Conservation (phyloP, 2,113 vertebrate species). For the Hoplias malabaricus region DNA sequence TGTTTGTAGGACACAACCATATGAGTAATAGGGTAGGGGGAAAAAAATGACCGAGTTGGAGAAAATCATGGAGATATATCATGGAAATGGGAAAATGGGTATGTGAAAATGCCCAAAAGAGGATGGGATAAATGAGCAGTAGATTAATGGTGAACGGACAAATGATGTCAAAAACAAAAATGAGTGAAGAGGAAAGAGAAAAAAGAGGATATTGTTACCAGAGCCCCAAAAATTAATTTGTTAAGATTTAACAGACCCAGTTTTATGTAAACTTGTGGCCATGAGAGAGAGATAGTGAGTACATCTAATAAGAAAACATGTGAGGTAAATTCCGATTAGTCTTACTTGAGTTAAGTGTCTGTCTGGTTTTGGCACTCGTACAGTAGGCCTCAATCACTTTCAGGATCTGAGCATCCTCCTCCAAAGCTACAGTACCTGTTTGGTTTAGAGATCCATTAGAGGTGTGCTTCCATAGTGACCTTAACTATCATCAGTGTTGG, state of each 20-base stretch:
- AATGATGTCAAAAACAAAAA: constrained; percentile 30
- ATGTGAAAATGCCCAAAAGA: not conserved
- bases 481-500: not conserved
- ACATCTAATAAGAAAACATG: constrained; percentile 1
- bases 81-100: constrained; percentile 7
- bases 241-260: constrained; percentile 52
- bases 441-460: not conserved
- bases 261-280: constrained; percentile 12
- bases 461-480: not conserved
- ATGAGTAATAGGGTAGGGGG: constrained; percentile 71
- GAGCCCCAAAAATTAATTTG: constrained; percentile 56
- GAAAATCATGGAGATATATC: constrained; percentile 3
- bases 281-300: constrained; percentile 12
- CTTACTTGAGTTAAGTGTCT: constrained; percentile 99
- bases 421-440: constrained; percentile 93
- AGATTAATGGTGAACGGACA: constrained; percentile 55
- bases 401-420: constrained; percentile 97
- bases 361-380: constrained; percentile 98
- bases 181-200: constrained; percentile 63
- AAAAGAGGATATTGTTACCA: constrained; percentile 71
- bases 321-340: constrained; percentile 29
- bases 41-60: not conserved
- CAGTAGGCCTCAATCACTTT: constrained; percentile 99
- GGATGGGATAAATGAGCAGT: constrained; percentile 17
- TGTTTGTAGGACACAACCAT: constrained; percentile 73